A percentile compares a stretch with the other conserved stretches of the same genome.
Evolutionary conservation across 2,888 invertebrate species (phyloP).

Genomic region (Alentia gelatinosa): DNA sequence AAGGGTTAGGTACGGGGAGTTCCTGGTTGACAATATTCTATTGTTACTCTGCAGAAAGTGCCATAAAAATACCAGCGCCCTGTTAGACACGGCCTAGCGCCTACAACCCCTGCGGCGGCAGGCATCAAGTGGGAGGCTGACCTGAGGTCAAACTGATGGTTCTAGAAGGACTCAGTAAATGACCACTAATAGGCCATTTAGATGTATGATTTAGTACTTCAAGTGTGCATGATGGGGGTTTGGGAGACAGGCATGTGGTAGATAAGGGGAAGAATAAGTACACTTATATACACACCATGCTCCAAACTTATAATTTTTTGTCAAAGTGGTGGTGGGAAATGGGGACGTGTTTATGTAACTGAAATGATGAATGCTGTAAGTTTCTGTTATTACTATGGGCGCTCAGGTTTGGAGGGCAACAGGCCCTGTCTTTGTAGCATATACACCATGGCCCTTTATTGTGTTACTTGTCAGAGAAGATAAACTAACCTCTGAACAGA

Average conservation of each 20-base stretch:
- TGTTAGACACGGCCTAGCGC: slow-evolving; percentile 23
- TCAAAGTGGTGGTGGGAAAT: too few species aligned
- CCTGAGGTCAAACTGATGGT: slow-evolving; percentile 36
- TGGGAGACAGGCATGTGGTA: background rate
- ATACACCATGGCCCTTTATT: too few species aligned
- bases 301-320: too few species aligned
- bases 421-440: too few species aligned
- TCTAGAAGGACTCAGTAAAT: background rate
- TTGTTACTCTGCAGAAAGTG: background rate
- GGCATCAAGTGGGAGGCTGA: background rate
- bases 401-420: too few species aligned
- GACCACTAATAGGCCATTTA: slow-evolving; percentile 35
- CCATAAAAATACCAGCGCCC: background rate
- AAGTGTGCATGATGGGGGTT: background rate
- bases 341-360: too few species aligned
- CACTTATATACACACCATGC: background rate
- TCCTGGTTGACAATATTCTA: background rate
- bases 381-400: too few species aligned
- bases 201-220: background rate
- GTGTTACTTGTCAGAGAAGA: too few species aligned
- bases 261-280: background rate
- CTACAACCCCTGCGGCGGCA: background rate
- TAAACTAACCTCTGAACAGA: too few species aligned
- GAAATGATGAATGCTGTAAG: too few species aligned
- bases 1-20: too few species aligned